A percentile compares a stretch with the other conserved stretches of the same genome.
phyloP scores from a whole-genome alignment of 2,888 invertebrate species.

The Epicampocera succincta region DNA sequence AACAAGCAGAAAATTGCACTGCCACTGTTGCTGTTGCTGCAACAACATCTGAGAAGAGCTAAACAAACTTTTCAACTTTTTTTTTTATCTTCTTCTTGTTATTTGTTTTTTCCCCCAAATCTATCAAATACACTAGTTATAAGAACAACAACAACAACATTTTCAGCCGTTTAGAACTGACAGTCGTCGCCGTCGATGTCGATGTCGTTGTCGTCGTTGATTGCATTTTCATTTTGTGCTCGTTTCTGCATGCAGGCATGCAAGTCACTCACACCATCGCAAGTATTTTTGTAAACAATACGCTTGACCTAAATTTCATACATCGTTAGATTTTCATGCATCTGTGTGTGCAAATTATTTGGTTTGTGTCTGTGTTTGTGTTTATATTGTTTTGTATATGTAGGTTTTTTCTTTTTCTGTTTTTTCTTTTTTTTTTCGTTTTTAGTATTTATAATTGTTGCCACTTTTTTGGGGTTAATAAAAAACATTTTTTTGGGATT shows the following conservation, averaged over 20 bases:
- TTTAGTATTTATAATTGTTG: conserved; percentile 31
- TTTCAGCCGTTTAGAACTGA: conserved; percentile 11
- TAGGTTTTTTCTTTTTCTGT: conserved; percentile 17
- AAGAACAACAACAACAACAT: conserved; percentile 3
- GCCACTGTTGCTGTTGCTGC: conserved; percentile 29
- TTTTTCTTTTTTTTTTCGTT: conserved; percentile 34
- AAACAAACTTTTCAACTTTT: conserved; percentile 21
- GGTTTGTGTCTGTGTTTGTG: conserved; percentile 25
- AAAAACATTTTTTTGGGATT: not conserved
- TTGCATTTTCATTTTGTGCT: conserved; percentile 53
- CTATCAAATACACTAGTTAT: conserved; percentile 6
- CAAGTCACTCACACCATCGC: conserved; percentile 70
- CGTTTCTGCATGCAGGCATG: conserved; percentile 37
- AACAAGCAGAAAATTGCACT: not conserved
- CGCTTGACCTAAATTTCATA: conserved; percentile 80
- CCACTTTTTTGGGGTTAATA: conserved; percentile 12
- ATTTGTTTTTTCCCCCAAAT: conserved; percentile 20
- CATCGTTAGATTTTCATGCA: conserved; percentile 56
- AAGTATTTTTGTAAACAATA: conserved; percentile 81
- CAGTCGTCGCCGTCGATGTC: too few species aligned
- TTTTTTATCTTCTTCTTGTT: not conserved
- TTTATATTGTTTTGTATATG: conserved; percentile 40
- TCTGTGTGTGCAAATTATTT: conserved; percentile 37
- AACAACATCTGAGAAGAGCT: conserved; percentile 20
- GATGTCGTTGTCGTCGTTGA: too few species aligned